phyloP scores from a whole-genome alignment of 1,140 invertebrate species.

The Reticulitermes speratus region DNA sequence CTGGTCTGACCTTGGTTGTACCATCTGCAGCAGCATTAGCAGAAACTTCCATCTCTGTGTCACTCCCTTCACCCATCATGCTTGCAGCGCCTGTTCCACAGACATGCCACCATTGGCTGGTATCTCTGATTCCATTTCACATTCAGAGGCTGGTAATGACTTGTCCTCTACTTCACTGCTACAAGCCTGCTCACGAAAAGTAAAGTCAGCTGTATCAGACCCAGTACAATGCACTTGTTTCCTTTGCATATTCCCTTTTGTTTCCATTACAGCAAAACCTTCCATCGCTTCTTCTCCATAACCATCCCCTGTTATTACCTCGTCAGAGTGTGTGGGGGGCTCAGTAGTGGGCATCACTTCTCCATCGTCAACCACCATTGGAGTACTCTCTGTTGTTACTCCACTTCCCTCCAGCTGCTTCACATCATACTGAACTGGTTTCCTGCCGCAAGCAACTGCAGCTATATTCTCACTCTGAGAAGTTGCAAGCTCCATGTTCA shows the following conservation, averaged over 20 bases:
- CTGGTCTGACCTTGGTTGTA: not conserved
- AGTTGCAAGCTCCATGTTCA: not conserved
- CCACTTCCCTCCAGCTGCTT: not conserved
- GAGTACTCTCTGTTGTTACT: not conserved
- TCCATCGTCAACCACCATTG: not conserved
- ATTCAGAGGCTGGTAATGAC: not conserved
- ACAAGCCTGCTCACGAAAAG: not conserved
- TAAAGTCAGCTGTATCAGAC: not conserved
- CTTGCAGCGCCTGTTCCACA: slow-evolving; percentile 35
- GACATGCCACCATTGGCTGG: slow-evolving; percentile 7
- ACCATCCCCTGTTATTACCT: slow-evolving; percentile 20
- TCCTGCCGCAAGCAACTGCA: not conserved
- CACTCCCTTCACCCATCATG: slow-evolving; percentile 37
- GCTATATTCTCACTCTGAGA: not conserved
- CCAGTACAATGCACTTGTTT: not conserved
- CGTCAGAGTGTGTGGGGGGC: not conserved
- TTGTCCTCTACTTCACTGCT: slow-evolving; percentile 8
- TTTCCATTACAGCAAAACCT: slow-evolving; percentile 15
- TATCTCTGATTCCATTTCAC: not conserved
- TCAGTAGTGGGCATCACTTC: not conserved
- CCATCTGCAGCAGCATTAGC: slow-evolving; percentile 9
- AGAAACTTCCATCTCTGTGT: slow-evolving; percentile 24
- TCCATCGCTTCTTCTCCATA: slow-evolving; percentile 23
- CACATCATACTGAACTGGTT: not conserved
- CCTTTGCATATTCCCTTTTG: not conserved